Base-by-base conservation (phyloP, 2,797 vertebrate genomes). In the Ammospiza maritima region DNA sequence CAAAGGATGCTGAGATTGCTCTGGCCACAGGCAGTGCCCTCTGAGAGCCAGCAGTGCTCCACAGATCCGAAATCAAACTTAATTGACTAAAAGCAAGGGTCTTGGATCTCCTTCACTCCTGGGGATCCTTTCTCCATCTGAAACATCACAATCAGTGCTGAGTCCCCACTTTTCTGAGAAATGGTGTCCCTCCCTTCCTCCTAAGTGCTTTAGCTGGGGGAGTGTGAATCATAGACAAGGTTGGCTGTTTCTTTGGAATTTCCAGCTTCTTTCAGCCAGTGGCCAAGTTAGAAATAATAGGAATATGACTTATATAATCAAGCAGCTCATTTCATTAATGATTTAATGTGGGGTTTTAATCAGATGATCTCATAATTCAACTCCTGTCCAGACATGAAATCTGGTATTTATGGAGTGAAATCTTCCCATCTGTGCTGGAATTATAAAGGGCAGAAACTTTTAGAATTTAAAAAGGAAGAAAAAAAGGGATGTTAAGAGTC, bases 301-400 rank as follows among this genome's bases (percentile, higher is more conserved):
- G n/a, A 96, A 89, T 54, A 60, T n/a, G 38, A 64, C 85, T 83
- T 89, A 82, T 7, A 42, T 88, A 94, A 91, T 78, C 66, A 80
- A 91, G 51, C 40, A 85, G 79, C 62, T 94, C 79, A 42, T 76
- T 90, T 85, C 89, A 91, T 93, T 92, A 93, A 88, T 78, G 73
- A 96, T 91, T 95, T 88, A 91, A 67, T 62, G 54, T 6, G 17
- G 22, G 10, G 4, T 40, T 92, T 94, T 76, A 84, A 93, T 88
- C 79, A 83, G 88, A 92, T 32, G 66, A 78, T 73, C 58, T 62
- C 89, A 89, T 89, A 91, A 91, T 75, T 94, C 92, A 91, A 0
- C 54, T 92, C 50, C 79, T 81, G 79, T 61, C 66, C 47, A 70
- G 94, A 86, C 76, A 76, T 14, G 76, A 91, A 84, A 89, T 88